Evolutionary conservation across 2,113 vertebrate genomes (phyloP), one percentile per base, ranked within the genome.

Genomic region (Periophthalmus modestus): DNA sequence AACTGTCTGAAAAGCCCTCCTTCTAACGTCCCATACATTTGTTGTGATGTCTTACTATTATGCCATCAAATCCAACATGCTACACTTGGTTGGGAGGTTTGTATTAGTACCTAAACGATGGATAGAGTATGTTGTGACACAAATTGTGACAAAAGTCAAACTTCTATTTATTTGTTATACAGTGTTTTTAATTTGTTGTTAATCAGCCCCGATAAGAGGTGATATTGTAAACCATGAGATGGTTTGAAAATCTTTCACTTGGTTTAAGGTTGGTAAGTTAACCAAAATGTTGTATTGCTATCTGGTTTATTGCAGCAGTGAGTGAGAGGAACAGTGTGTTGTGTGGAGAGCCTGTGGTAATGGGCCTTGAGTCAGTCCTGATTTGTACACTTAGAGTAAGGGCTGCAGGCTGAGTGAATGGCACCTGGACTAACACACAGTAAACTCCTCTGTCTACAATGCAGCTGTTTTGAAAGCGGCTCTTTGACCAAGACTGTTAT

Each of bases 341-440:
- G 74, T 74, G 39, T 55, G 54, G 46, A 77, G 72, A 76, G 70
- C 74, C 50, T 69, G 61, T 75, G 68, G 68, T 68, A 78, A 78
- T 73, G 57, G 50, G 33, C 84, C 67, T 79, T 82, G 75, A 82
- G 72, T 80, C 78, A 62, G 65, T 71, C 19, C 70, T 78, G 79
- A 83, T 83, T 74, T 81, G 73, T 80, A 68, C 73, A 57, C 47
- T 21, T 62, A n/a, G 19, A 54, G 72, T 21, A 10, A 78, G 66
- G 65, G 68, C 80, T 16, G 50, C 4, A 69, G 62, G 65, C 73
- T 48, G 55, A 57, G 74, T 75, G 67, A 81, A 62, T 78, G 86
- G 68, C 71, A 23, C 72, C 82, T 86, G 84, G 81, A 68, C 73
- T 62, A 62, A 69, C 81, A 84, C 76, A 21, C 65, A 68, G 66